Evolutionary conservation across 2,888 invertebrate species (phyloP).

Genomic region (Xylocampa areola): DNA sequence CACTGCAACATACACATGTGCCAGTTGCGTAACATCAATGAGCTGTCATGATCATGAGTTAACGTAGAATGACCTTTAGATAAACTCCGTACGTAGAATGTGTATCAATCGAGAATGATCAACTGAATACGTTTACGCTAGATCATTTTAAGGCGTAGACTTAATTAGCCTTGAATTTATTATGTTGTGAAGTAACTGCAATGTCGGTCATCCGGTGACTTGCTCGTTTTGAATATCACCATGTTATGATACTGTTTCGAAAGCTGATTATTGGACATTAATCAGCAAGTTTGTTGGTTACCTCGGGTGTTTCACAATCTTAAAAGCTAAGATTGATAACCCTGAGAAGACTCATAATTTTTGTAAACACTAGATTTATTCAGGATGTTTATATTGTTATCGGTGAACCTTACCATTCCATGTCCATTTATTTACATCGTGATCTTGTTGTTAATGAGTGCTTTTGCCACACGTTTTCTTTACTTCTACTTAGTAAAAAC

Average conservation of each 20-base stretch:
- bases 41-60: constrained; percentile 63
- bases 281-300: constrained; percentile 27
- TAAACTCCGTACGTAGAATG: constrained; percentile 48
- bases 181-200: constrained; percentile 41
- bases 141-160: constrained; percentile 40
- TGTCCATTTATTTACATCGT: too few species aligned
- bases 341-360: constrained; percentile 10
- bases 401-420: too few species aligned
- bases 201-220: constrained; percentile 41
- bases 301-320: constrained; percentile 34
- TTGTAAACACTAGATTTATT: constrained; percentile 21
- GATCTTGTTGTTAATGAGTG: too few species aligned
- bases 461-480: too few species aligned
- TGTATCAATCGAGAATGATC: constrained; percentile 46
- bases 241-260: constrained; percentile 40
- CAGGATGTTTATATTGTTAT: not conserved
- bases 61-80: constrained; percentile 50
- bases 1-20: constrained; percentile 70
- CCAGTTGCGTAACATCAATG: constrained; percentile 70
- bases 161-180: constrained; percentile 55
- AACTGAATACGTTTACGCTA: constrained; percentile 24
- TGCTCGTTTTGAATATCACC: constrained; percentile 37
- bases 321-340: constrained; percentile 33
- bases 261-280: constrained; percentile 38
- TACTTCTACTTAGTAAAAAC: too few species aligned